Evolutionary conservation across 2,888 invertebrate species (phyloP).

Genomic region (Galerucella pusilla): DNA sequence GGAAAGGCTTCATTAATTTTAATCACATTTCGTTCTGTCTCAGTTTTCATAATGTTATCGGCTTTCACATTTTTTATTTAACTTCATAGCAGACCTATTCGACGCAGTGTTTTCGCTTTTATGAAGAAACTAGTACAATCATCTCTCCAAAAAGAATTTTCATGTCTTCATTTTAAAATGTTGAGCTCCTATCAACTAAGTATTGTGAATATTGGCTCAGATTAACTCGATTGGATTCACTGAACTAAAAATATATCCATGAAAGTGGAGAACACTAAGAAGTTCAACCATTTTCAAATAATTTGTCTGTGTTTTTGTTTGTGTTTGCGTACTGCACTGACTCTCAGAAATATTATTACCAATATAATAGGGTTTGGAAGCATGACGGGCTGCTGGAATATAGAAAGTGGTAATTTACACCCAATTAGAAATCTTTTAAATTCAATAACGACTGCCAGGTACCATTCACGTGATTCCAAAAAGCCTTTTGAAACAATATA

Average conservation of each 20-base stretch:
- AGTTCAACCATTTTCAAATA: too few relatives aligned
- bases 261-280: too few relatives aligned
- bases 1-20: background rate
- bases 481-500: background rate
- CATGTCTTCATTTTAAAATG: conserved; percentile 42
- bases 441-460: conserved; percentile 60
- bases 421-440: conserved; percentile 61
- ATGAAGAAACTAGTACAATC: conserved; percentile 27
- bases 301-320: too few relatives aligned
- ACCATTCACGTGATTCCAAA: conserved; percentile 37
- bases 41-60: conserved; percentile 41
- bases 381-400: conserved; percentile 55
- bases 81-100: conserved; percentile 34
- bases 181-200: conserved; percentile 39
- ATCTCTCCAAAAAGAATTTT: conserved; percentile 36
- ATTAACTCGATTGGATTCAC: conserved; percentile 56
- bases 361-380: conserved; percentile 55
- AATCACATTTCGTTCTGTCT: background rate
- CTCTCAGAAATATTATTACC: conserved; percentile 42
- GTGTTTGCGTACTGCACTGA: conserved; percentile 22
- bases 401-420: conserved; percentile 61
- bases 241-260: too few relatives aligned
- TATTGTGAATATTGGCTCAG: conserved; percentile 45
- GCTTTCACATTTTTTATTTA: conserved; percentile 42
- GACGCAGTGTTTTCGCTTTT: conserved; percentile 40